Conservation (phyloP, 2,888 invertebrate species). For the Invenusta paracnida region DNA sequence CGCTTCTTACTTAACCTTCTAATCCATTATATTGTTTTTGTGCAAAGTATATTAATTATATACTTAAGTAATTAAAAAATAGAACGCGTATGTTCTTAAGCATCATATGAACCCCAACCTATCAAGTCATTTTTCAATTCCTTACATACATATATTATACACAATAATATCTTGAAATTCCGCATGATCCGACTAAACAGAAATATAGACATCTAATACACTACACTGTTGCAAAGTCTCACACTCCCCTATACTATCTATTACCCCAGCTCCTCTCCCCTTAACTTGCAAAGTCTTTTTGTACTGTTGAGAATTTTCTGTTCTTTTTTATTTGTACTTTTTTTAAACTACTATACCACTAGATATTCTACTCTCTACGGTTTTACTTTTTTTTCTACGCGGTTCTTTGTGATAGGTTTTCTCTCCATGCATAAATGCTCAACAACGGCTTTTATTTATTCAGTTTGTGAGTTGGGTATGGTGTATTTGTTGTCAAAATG, state of each 20-base stretch:
- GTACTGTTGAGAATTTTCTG: not conserved
- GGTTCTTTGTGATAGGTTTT: not conserved
- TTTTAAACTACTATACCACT: not conserved
- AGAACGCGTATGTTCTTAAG: too few species aligned
- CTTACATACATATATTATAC: too few species aligned
- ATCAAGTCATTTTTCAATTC: too few species aligned
- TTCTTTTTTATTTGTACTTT: not conserved
- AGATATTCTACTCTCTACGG: not conserved
- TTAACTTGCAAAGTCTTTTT: not conserved
- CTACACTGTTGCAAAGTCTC: not conserved
- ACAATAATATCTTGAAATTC: not conserved
- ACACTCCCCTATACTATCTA: not conserved
- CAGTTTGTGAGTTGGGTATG: too few species aligned
- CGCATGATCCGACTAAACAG: not conserved
- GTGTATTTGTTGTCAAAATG: too few species aligned
- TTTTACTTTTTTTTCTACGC: not conserved
- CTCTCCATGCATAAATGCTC: not conserved
- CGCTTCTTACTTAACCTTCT: too few species aligned
- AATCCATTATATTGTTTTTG: not conserved
- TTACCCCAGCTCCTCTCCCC: not conserved
- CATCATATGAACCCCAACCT: too few species aligned
- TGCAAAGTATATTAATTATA: not conserved
- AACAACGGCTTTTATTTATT: not conserved
- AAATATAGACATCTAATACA: not conserved
- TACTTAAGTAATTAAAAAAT: too few species aligned